Conservation (phyloP, 2,113 vertebrate species). For the Illadopsis cleaveri region DNA sequence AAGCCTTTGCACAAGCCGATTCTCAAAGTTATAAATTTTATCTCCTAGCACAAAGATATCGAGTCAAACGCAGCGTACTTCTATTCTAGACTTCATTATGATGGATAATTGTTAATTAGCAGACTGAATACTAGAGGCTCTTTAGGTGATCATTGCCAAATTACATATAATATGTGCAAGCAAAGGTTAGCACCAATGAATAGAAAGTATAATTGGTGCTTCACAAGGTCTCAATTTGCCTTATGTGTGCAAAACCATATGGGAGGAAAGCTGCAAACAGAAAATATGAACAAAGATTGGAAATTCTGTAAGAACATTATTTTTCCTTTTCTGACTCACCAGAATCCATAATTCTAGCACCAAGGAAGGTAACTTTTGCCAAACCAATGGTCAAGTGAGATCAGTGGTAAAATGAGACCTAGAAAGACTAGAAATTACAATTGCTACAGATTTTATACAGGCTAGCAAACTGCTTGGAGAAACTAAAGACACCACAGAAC, state of each 20-base stretch:
- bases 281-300: background rate
- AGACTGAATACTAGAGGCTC: slow-evolving; percentile 16
- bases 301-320: background rate
- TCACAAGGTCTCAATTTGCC: slow-evolving; percentile 24
- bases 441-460: background rate
- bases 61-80: background rate
- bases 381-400: background rate
- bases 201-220: slow-evolving; percentile 20
- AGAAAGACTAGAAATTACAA: background rate
- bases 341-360: background rate
- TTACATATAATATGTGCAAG: slow-evolving; percentile 48
- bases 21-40: slow-evolving; percentile 28
- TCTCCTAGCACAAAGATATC: background rate
- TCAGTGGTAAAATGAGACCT: background rate
- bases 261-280: background rate
- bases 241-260: background rate
- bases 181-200: slow-evolving; percentile 58
- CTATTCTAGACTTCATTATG: slow-evolving; percentile 48
- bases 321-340: background rate
- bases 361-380: background rate
- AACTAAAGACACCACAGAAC: background rate
- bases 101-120: slow-evolving; percentile 59
- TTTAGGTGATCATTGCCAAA: slow-evolving; percentile 48
- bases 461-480: background rate
- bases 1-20: background rate